These are phyloP conservation scores for Gnathonemus echidnorhynchus DNA, from an alignment of 2,113 vertebrate genomes.

Conservation along the genomic window DNA sequence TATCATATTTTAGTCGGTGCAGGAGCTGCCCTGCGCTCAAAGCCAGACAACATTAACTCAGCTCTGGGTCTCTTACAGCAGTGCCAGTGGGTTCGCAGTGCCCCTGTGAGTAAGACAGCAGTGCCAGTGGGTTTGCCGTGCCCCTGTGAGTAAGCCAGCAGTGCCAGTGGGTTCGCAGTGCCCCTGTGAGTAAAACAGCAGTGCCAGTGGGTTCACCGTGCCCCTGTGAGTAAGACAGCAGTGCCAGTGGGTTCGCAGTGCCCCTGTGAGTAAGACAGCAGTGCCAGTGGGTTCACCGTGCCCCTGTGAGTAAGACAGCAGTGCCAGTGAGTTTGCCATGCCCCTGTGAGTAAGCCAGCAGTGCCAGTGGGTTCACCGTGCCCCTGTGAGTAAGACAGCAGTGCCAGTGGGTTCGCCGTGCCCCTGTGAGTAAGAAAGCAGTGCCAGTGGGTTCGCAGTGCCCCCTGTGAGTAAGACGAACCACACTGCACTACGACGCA, in stretches of 20 bases:
- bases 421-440: background rate
- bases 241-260: background rate
- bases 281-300: background rate
- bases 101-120: background rate
- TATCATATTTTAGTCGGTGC: background rate
- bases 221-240: background rate
- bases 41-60: background rate
- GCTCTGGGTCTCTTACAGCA: background rate
- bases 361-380: background rate
- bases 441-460: background rate
- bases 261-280: background rate
- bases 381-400: background rate
- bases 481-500: background rate
- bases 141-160: background rate
- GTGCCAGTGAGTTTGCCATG: background rate
- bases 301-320: background rate
- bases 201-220: no score
- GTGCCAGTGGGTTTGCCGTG: background rate
- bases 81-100: background rate
- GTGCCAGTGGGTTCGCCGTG: background rate
- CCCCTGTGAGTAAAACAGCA: no score
- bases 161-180: no score
- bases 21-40: background rate
- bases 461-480: slow-evolving; percentile 1
- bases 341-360: background rate